Evolutionary conservation across 2,797 vertebrate genomes (phyloP).

Genomic region (Delichon dasypus): DNA sequence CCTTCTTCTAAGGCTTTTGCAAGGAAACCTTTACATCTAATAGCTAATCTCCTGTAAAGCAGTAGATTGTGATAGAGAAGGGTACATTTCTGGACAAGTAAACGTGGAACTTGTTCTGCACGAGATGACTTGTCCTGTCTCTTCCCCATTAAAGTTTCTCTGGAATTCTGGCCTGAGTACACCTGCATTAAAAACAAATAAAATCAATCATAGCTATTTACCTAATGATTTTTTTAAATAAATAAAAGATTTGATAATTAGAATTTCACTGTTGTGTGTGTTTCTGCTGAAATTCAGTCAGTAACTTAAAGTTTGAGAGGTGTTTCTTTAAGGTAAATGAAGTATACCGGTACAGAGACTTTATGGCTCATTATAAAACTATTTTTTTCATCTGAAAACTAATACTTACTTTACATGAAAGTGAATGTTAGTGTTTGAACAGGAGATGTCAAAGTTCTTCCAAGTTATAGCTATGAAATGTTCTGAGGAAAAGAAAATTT

Average conservation of each 20-base stretch:
- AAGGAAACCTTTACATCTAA: not conserved
- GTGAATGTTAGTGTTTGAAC: not conserved
- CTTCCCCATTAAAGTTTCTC: not conserved
- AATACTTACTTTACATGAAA: not conserved
- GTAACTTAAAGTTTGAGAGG: not conserved
- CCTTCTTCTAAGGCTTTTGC: not conserved
- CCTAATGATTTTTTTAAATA: not conserved
- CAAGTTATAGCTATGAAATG: not conserved
- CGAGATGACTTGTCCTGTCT: not conserved
- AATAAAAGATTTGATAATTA: constrained; percentile 12
- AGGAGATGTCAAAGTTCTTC: not conserved
- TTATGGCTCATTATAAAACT: not conserved
- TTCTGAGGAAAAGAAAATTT: not conserved
- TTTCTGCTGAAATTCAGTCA: not conserved
- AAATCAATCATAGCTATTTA: not conserved
- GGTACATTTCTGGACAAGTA: not conserved
- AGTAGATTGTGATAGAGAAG: not conserved
- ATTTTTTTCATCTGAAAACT: not conserved
- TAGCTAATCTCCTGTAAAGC: not conserved
- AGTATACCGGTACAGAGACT: not conserved
- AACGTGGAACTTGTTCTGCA: not conserved
- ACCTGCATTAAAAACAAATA: not conserved
- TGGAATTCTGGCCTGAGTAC: not conserved
- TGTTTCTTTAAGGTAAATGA: not conserved
- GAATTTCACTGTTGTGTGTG: not conserved